Evolutionary conservation across 1,140 invertebrate genomes (phyloP).

Genomic region (Asbolus verrucosus): DNA sequence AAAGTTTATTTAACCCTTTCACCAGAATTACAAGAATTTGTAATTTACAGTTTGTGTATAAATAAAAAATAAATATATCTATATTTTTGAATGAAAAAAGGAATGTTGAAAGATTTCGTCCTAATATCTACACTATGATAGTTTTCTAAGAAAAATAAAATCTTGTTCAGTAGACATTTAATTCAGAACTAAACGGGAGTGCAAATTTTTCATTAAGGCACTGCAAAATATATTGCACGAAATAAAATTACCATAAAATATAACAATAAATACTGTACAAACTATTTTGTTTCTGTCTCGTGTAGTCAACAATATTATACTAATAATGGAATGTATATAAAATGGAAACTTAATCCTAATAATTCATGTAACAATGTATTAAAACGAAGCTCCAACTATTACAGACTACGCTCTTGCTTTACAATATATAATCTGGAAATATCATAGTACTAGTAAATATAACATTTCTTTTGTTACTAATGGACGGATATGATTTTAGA

Average conservation of each 20-base stretch:
- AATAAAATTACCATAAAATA: constrained; percentile 43
- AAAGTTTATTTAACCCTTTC: constrained; percentile 47
- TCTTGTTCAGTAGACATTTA: background rate
- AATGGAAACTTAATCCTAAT: constrained; percentile 43
- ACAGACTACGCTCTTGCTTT: constrained; percentile 37
- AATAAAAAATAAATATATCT: constrained; percentile 50
- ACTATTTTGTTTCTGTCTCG: constrained; percentile 44
- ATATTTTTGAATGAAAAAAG: constrained; percentile 39
- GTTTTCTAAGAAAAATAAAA: constrained; percentile 22
- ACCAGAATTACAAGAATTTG: constrained; percentile 48
- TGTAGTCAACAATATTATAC: constrained; percentile 33
- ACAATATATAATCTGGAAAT: constrained; percentile 40
- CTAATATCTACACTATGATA: constrained; percentile 40
- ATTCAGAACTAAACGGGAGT: constrained; percentile 24
- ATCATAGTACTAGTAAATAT: constrained; percentile 47
- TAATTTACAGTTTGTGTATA: constrained; percentile 42
- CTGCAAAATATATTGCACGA: constrained; percentile 50
- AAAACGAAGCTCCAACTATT: constrained; percentile 43
- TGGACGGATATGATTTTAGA: constrained; percentile 41
- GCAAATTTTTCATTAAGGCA: constrained; percentile 47
- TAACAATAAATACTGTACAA: constrained; percentile 51
- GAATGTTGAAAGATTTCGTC: constrained; percentile 28
- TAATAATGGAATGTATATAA: constrained; percentile 42
- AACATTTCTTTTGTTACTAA: constrained; percentile 21
- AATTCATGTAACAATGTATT: constrained; percentile 40